phyloP scores from a whole-genome alignment of 2,113 vertebrate species.

The Sylvilagus bachmani region DNA sequence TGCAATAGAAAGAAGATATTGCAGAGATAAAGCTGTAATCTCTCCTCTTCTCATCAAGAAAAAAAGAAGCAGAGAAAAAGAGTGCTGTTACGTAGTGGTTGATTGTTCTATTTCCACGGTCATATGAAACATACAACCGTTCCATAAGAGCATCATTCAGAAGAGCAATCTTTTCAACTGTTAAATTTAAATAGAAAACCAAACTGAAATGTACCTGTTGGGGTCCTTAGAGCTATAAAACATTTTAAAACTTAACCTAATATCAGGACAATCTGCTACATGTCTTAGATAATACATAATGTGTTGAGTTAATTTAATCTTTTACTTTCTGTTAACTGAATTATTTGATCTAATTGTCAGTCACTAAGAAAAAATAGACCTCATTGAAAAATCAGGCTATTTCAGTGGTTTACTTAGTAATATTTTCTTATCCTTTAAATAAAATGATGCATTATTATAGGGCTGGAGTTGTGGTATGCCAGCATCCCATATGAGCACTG shows the following conservation, averaged over 20 bases:
- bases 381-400: slow-evolving; percentile 12
- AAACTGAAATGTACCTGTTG: background rate
- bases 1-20: background rate
- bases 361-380: background rate
- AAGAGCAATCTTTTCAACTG: background rate
- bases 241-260: background rate
- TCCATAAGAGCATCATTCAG: background rate
- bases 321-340: background rate
- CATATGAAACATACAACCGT: background rate
- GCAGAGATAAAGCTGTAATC: background rate
- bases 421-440: background rate
- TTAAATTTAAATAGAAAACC: background rate
- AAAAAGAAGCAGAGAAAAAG: background rate
- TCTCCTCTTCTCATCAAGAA: background rate
- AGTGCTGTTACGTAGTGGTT: background rate
- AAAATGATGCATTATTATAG: background rate
- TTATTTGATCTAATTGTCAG: background rate
- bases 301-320: slow-evolving; percentile 24
- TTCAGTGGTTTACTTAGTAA: background rate
- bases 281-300: background rate
- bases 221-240: background rate
- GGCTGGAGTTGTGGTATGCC: no score
- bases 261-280: background rate
- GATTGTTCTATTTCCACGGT: background rate
- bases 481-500: no score